Evolutionary conservation across 2,888 invertebrate species (phyloP), one percentile per base, ranked within the genome.

Genomic region (Spialia ferax): DNA sequence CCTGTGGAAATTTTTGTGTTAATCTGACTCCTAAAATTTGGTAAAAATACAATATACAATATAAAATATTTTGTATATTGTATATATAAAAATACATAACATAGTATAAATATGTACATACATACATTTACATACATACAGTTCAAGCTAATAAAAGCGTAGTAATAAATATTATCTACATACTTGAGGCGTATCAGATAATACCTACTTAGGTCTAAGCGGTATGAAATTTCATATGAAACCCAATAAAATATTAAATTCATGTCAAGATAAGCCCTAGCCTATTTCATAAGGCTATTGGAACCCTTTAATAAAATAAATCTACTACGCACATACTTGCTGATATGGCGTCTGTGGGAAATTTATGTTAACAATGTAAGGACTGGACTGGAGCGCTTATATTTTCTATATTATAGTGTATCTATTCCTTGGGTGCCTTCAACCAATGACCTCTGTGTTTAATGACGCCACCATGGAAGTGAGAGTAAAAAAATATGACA

Each of bases 401-500:
- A 42, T 42, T 42, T 15, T 42, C 6, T 42, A n/a, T 26, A 2
- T 29, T 6, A n/a, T n/a, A n/a, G n/a, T n/a, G n/a, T 38, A n/a
- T 0, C n/a, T 10, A n/a, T n/a, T 38, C 11, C 35, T 5, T 15
- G 38, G 38, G 1, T 5, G n/a, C 38, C n/a, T 8, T 15, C 26
- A 20, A 45, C 32, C 56, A 56, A 50, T 50, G 29, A 50, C 45
- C 50, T 35, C 57, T 65, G 59, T 32, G 57, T 38, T 65, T 59
- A 65, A 65, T 52, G 65, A 59, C 38, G 50, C 18, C 11, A 15
- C n/a, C n/a, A n/a, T n/a, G n/a, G n/a, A n/a, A n/a, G n/a, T n/a
- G n/a, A n/a, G n/a, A n/a, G n/a, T n/a, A n/a, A n/a, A n/a, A n/a
- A n/a, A n/a, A n/a, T n/a, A n/a, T n/a, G n/a, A n/a, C n/a, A n/a